A percentile compares a stretch with the other conserved stretches of the same genome.
phyloP scores from a whole-genome alignment of 2,797 vertebrate species.

The Acanthiza pusilla region DNA sequence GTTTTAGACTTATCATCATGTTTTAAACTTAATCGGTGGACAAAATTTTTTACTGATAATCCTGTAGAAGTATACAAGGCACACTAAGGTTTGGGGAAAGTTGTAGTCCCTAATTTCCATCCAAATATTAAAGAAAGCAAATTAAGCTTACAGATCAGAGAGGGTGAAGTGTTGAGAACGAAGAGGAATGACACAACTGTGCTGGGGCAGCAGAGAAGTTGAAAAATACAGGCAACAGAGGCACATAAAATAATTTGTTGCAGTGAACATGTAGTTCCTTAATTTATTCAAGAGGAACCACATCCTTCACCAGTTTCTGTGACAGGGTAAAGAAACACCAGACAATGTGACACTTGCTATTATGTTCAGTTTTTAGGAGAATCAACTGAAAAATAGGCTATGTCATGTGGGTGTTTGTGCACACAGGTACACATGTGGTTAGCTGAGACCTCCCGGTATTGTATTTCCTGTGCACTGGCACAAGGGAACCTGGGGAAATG shows the following conservation, averaged over 20 bases:
- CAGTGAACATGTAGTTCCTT: background rate
- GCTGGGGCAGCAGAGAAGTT: background rate
- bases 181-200: background rate
- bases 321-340: background rate
- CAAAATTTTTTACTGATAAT: background rate
- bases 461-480: background rate
- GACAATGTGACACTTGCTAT: rapidly evolving
- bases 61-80: background rate
- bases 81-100: background rate
- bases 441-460: background rate
- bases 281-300: background rate
- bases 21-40: background rate
- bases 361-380: background rate
- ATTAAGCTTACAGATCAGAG: background rate
- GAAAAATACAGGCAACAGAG: background rate
- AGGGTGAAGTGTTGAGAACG: background rate
- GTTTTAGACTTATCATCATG: background rate
- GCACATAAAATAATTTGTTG: background rate
- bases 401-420: background rate
- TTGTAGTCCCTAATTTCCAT: background rate
- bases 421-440: rapidly evolving
- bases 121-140: background rate
- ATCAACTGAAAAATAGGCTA: background rate
- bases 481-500: background rate
- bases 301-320: background rate